Evolutionary conservation across 2,888 invertebrate species (phyloP).

Genomic region (Drosophila buzzatii): DNA sequence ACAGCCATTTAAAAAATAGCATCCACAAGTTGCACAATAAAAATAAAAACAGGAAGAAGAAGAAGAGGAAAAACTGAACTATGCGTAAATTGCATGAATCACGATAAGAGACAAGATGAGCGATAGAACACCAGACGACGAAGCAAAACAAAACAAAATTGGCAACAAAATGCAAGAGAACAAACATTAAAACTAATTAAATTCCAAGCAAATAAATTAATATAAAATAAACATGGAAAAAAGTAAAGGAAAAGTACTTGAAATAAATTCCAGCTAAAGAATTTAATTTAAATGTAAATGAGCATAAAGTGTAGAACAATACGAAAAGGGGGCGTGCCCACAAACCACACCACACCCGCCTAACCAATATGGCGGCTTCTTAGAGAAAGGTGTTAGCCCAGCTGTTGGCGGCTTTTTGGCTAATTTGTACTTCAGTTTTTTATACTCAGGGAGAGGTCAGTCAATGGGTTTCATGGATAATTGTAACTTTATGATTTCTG

Average conservation of each 20-base stretch:
- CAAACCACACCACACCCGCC: background rate
- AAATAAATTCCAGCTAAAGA: constrained; percentile 50
- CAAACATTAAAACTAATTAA: constrained; percentile 60
- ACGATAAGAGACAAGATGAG: constrained; percentile 13
- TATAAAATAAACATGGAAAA: constrained; percentile 45
- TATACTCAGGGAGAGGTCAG: background rate
- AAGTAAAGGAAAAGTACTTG: constrained; percentile 7
- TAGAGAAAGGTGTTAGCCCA: constrained; percentile 8
- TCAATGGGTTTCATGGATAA: background rate
- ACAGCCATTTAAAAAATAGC: constrained; percentile 1
- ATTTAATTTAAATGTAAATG: constrained; percentile 72
- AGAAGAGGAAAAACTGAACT: constrained; percentile 3
- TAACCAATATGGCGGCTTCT: background rate
- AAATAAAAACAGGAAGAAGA: background rate
- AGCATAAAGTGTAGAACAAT: constrained; percentile 32
- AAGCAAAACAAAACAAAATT: constrained; percentile 18
- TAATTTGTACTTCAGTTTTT: constrained; percentile 25
- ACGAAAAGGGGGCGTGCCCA: background rate
- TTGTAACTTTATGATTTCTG: background rate
- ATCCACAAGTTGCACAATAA: constrained; percentile 8
- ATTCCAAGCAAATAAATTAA: constrained; percentile 59
- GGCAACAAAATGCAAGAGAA: constrained; percentile 31
- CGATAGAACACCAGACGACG: background rate
- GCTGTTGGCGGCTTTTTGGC: constrained; percentile 16
- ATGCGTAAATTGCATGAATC: constrained; percentile 32